These are phyloP conservation scores for Julus scanicus DNA, from an alignment of 2,888 invertebrate genomes.

Conservation along the genomic window DNA sequence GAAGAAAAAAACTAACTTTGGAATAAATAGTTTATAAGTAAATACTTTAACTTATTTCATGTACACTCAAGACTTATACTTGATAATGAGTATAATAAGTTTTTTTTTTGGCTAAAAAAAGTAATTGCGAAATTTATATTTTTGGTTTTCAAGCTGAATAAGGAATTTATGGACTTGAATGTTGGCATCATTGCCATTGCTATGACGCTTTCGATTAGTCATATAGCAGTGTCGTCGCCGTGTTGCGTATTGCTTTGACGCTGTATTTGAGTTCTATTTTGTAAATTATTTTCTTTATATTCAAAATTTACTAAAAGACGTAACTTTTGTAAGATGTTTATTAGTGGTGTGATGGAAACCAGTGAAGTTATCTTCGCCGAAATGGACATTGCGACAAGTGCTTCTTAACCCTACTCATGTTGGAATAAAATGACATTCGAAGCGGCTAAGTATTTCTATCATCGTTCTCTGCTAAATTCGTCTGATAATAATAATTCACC, in stretches of 20 bases:
- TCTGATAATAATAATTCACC: slow-evolving; percentile 13
- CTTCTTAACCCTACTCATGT: slow-evolving; percentile 6
- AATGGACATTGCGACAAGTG: background rate
- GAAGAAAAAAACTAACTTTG: no score
- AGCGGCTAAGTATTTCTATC: background rate
- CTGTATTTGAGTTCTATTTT: background rate
- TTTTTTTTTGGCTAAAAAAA: no score
- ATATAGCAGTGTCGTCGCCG: background rate
- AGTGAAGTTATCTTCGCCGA: background rate
- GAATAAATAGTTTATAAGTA: no score
- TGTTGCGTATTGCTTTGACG: background rate
- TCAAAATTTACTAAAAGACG: background rate
- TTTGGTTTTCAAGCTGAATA: no score
- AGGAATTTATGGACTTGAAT: no score
- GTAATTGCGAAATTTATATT: no score
- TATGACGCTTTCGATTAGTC: no score
- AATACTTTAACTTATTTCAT: no score
- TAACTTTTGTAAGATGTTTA: background rate
- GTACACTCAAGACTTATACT: no score
- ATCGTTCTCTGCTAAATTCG: slow-evolving; percentile 29
- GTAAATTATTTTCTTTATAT: background rate
- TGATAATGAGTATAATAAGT: no score
- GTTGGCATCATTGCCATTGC: no score
- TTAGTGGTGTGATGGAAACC: background rate
- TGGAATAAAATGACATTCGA: slow-evolving; percentile 21